Evolutionary conservation across 2,113 vertebrate genomes (phyloP).

Genomic region (western clawed frog (Xenopus tropicalis)): UCB_Xtro_10.0 CM004443.2:150843501-150844000

Average conservation of each 20-base stretch:
- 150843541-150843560: slow-evolving; percentile 39
- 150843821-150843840: no score
- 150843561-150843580: slow-evolving; percentile 35
- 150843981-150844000: no score
- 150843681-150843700: slow-evolving; percentile 30
- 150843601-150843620: slow-evolving; percentile 18
- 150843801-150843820: no score
- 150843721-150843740: slow-evolving; percentile 3
- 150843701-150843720: slow-evolving; percentile 21
- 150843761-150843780: background rate
- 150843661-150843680: slow-evolving; percentile 38
- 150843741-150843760: slow-evolving; percentile 1
- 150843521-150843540: slow-evolving; percentile 29
- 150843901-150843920: no score
- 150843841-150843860: no score
- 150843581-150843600: slow-evolving; percentile 25
- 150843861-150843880: no score
- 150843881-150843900: no score
- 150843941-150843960: no score
- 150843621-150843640: slow-evolving; percentile 27
- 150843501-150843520: background rate
- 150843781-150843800: no score
- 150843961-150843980: no score
- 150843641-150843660: slow-evolving; percentile 42
- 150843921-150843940: no score